Percentiles rank a stretch among this genome's conserved stretches.
phyloP scores from a whole-genome alignment of 2,888 invertebrate species.

The Agonopterix alstromeriana region DNA sequence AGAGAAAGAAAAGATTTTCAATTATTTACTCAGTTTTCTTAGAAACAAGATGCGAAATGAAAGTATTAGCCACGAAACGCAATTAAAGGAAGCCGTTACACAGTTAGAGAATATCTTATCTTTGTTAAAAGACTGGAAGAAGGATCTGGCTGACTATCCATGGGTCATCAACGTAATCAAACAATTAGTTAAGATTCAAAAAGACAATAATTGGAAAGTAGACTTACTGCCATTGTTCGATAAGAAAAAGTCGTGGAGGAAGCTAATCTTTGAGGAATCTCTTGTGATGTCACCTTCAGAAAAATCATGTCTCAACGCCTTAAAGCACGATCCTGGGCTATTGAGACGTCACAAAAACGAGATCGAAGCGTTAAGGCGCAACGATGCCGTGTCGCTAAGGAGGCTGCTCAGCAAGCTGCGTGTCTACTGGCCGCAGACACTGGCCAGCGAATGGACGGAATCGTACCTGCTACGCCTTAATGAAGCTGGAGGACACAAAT shows the following conservation, averaged over 20 bases:
- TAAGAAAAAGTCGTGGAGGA: constrained; percentile 42
- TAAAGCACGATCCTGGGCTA: constrained; percentile 49
- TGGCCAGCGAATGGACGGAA: constrained; percentile 31
- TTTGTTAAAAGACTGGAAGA: constrained; percentile 36
- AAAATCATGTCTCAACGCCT: constrained; percentile 40
- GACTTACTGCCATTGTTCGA: constrained; percentile 34
- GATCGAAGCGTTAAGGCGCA: constrained; percentile 25
- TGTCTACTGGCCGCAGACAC: constrained; percentile 40
- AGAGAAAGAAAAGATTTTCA: constrained; percentile 38
- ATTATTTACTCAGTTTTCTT: constrained; percentile 28
- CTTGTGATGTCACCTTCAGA: constrained; percentile 29
- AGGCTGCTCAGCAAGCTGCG: constrained; percentile 39
- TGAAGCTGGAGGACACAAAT: constrained; percentile 24
- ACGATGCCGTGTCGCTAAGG: constrained; percentile 25
- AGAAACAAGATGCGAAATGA: constrained; percentile 18
- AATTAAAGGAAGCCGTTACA: constrained; percentile 21
- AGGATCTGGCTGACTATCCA: constrained; percentile 31
- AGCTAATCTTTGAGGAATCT: constrained; percentile 44
- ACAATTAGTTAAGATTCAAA: constrained; percentile 27
- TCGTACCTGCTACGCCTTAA: constrained; percentile 27
- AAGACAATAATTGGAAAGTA: constrained; percentile 22
- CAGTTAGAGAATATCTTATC: constrained; percentile 20
- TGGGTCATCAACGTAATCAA: constrained; percentile 28
- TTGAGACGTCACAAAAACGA: constrained; percentile 26
- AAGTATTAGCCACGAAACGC: constrained; percentile 21